Evolutionary conservation across 2,888 invertebrate species (phyloP).

Genomic region (Bellardia pandia): DNA sequence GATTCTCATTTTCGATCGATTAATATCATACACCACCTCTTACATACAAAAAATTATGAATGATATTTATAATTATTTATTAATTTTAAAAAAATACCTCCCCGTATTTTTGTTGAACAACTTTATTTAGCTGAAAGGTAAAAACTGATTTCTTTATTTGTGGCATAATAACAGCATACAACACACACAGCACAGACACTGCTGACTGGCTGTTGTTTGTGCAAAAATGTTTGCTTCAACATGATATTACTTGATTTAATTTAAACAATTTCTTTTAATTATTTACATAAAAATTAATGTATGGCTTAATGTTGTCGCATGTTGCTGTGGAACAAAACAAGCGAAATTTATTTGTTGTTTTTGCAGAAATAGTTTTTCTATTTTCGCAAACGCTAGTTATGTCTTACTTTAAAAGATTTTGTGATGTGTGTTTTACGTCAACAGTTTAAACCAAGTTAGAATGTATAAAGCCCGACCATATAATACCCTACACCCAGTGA

Average conservation of each 20-base stretch:
- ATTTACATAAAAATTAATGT: slow-evolving; percentile 23
- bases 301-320: background rate
- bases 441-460: no score
- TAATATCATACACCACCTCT: background rate
- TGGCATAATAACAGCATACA: background rate
- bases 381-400: no score
- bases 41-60: no score
- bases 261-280: slow-evolving; percentile 31
- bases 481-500: no score
- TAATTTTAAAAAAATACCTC: background rate
- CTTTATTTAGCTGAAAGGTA: slow-evolving; percentile 28
- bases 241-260: slow-evolving; percentile 15
- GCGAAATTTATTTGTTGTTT: no score
- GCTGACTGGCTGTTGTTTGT: background rate
- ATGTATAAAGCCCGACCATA: no score
- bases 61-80: background rate
- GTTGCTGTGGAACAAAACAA: background rate
- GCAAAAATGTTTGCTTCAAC: background rate
- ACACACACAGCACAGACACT: background rate
- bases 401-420: no score
- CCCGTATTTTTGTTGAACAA: background rate
- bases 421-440: no score
- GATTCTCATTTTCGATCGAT: background rate
- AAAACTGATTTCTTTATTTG: background rate
- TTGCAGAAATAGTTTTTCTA: no score